Evolutionary conservation across 2,113 vertebrate genomes (phyloP), one percentile per base, ranked within the genome.

Genomic region (Oryzias celebensis): DNA sequence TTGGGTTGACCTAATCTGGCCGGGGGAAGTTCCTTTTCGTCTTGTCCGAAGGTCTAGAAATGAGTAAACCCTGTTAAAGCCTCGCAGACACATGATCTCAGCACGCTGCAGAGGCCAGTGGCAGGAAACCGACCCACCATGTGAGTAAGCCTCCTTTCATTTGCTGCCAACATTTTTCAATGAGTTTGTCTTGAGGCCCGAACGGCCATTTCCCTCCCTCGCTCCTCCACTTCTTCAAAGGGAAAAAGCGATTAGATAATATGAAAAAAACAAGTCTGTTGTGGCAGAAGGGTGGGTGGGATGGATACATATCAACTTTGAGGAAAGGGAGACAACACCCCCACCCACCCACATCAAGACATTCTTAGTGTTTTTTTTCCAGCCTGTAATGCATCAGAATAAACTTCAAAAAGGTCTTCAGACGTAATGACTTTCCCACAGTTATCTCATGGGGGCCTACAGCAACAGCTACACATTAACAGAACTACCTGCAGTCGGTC

Each of bases 81-180:
- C 89, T 90, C 75, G 83, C 91, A 91, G 92, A 92, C 92, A 94
- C 91, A 89, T 90, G 92, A 94, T 93, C 90, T 91, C 88, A 88
- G 86, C 83, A 91, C 85, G 89, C 87, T 85, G 82, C 84, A 83
- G 86, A 88, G 90, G 91, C 92, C 87, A 83, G 92, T 87, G 89
- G 84, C 91, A 93, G 81, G 91, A 92, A 93, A 93, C 91, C 88
- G 89, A 85, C 89, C 90, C 88, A 92, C 86, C 83, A 81, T 90
- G 86, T 82, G 87, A 89, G 88, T 87, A 89, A 84, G 77, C 82
- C 88, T 84, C 64, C 91, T 94, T 93, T 93, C 81, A 92, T 91
- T 89, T 88, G 75, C 76, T 85, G 88, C 91, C 92, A 94, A 89
- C 90, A 91, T 88, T 91, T 92, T 91, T 93, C 91, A 89, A 90